Percentiles rank a stretch among this genome's conserved stretches.
Conservation (phyloP, 2,888 invertebrate genomes). For the Melangyna quadrimaculata region DNA sequence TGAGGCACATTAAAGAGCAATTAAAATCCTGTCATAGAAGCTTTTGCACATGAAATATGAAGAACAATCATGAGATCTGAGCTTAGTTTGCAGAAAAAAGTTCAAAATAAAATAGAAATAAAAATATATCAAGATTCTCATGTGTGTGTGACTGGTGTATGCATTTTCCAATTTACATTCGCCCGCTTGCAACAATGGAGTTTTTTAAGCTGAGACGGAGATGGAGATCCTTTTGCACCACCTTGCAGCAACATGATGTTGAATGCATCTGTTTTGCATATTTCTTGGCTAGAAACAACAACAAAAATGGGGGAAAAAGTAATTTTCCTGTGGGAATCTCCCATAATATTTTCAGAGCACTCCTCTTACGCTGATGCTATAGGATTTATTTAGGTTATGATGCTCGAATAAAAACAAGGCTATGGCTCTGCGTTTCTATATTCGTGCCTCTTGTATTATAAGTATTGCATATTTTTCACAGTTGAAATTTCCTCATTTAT, state of each 20-base stretch:
- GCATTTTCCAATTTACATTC: constrained; percentile 48
- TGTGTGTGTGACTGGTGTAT: background rate
- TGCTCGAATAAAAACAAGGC: constrained; percentile 56
- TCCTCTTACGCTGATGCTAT: constrained; percentile 29
- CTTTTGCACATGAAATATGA: constrained; percentile 70
- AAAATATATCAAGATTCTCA: constrained; percentile 2
- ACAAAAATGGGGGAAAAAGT: background rate
- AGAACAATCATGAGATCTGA: constrained; percentile 68
- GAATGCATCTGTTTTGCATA: constrained; percentile 69
- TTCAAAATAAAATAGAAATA: background rate
- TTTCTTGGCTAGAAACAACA: constrained; percentile 32
- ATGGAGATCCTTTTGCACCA: constrained; percentile 38
- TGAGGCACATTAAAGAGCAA: constrained; percentile 72
- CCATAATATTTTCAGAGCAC: constrained; percentile 49
- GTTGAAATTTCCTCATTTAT: constrained; percentile 30
- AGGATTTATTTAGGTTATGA: constrained; percentile 70
- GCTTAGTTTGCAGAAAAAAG: constrained; percentile 29
- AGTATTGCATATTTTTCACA: constrained; percentile 24
- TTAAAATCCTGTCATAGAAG: constrained; percentile 72
- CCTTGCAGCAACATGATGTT: constrained; percentile 30
- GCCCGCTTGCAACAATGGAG: constrained; percentile 21
- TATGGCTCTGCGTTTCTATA: background rate
- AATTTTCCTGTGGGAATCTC: constrained; percentile 68
- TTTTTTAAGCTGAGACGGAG: constrained; percentile 31
- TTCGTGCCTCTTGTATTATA: background rate